Evolutionary conservation across 1,140 invertebrate species (phyloP).

Genomic region (fruit fly (Drosophila melanogaster)): DNA sequence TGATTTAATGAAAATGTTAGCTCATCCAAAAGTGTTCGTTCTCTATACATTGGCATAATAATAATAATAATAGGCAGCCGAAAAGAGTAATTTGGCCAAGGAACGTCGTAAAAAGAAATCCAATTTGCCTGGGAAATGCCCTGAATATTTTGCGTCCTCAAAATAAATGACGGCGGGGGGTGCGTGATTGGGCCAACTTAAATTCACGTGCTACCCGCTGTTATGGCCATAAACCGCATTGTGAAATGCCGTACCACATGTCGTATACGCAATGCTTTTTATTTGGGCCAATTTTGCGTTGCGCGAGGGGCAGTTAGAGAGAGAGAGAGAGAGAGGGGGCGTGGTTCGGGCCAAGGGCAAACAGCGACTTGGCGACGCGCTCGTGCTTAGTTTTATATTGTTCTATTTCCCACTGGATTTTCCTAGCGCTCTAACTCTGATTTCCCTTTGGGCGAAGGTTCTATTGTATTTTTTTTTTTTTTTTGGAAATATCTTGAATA

Average conservation of each 20-base stretch:
- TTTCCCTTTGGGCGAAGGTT: conserved; percentile 22
- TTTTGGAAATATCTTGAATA: neutral
- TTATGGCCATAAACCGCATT: conserved; percentile 52
- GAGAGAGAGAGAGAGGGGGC: too few species aligned
- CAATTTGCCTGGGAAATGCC: conserved; percentile 37
- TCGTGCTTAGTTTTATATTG: conserved; percentile 66
- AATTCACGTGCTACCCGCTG: conserved; percentile 57
- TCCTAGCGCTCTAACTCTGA: conserved; percentile 19
- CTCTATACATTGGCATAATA: conserved; percentile 3
- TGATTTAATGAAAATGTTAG: neutral
- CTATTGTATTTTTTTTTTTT: neutral
- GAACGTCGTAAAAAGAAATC: conserved; percentile 36
- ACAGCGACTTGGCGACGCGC: conserved; percentile 65
- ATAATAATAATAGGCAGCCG: conserved; percentile 8
- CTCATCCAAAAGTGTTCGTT: neutral
- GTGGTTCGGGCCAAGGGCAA: conserved; percentile 60
- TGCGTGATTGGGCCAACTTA: conserved; percentile 58
- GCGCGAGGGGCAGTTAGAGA: neutral
- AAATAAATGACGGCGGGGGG: conserved; percentile 26
- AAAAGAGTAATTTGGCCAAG: conserved; percentile 5
- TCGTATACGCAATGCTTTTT: conserved; percentile 62
- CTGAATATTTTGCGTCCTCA: conserved; percentile 29
- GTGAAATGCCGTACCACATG: conserved; percentile 51
- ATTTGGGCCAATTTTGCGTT: conserved; percentile 63
- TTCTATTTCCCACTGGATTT: conserved; percentile 43